phyloP scores from a whole-genome alignment of 2,113 vertebrate species.

The Cyprinodon brontotheroides region DNA sequence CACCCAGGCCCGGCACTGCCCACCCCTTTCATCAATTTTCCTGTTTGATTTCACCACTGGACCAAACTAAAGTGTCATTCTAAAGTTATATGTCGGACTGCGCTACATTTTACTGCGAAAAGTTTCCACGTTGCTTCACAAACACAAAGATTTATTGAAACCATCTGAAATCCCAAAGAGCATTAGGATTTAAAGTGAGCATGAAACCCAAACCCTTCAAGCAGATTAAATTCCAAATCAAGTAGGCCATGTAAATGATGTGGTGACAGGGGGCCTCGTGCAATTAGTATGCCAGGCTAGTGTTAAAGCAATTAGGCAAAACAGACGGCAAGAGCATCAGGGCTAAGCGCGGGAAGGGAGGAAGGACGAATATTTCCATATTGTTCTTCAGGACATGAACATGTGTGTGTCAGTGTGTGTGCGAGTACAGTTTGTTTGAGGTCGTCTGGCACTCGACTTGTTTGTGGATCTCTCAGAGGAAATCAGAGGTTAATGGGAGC shows the following conservation, averaged over 20 bases:
- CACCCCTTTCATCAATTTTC: constrained; percentile 69
- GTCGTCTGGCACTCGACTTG: constrained; percentile 49
- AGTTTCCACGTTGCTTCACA: constrained; percentile 34
- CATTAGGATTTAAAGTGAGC: constrained; percentile 84
- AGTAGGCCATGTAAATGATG: constrained; percentile 85
- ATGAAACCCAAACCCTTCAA: constrained; percentile 85
- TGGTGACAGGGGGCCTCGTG: constrained; percentile 77
- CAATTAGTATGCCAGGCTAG: constrained; percentile 83
- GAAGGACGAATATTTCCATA: constrained; percentile 76
- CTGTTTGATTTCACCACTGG: constrained; percentile 69
- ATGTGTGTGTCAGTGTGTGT: constrained; percentile 20
- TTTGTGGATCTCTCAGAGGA: constrained; percentile 70
- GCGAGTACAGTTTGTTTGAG: constrained; percentile 55
- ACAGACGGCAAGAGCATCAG: constrained; percentile 75
- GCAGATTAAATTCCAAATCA: constrained; percentile 84
- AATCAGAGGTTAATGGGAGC: constrained; percentile 73
- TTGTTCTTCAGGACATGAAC: constrained; percentile 70
- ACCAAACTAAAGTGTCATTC: constrained; percentile 49
- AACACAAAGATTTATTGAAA: constrained; percentile 61
- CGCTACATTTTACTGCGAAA: constrained; percentile 29
- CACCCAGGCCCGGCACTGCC: constrained; percentile 54
- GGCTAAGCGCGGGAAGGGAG: constrained; percentile 65
- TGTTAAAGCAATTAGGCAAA: constrained; percentile 83
- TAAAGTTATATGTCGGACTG: constrained; percentile 56
- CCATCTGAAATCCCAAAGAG: constrained; percentile 75